Evolutionary conservation across 1,140 invertebrate species (phyloP).

Genomic region (Marisa cornuarietis): DNA sequence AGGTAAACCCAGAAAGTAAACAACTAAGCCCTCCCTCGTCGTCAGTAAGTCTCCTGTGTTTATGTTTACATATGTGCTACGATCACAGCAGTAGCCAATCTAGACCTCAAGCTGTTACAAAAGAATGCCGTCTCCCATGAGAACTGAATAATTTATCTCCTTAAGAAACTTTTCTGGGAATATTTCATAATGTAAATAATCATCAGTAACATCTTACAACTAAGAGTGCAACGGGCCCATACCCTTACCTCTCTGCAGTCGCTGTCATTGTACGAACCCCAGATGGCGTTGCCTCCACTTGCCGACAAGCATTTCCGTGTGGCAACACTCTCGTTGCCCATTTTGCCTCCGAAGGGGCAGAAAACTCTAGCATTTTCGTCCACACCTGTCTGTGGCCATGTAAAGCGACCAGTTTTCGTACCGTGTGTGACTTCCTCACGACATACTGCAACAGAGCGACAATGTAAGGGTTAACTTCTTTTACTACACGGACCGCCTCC

Average conservation of each 20-base stretch:
- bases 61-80: no score
- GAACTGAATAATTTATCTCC: no score
- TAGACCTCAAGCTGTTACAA: no score
- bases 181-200: no score
- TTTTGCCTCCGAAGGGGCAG: constrained; percentile 4
- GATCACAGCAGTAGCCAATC: no score
- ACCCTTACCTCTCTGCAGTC: constrained; percentile 10
- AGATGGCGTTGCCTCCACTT: not conserved
- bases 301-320: not conserved
- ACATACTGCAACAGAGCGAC: not conserved
- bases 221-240: not conserved
- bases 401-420: not conserved
- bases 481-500: no score
- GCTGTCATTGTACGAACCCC: not conserved
- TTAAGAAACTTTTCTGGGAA: no score
- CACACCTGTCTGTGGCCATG: not conserved
- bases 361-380: not conserved
- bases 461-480: no score
- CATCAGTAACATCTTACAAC: not conserved
- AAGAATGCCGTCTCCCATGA: no score
- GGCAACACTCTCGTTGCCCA: not conserved
- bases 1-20: no score
- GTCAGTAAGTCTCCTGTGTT: no score
- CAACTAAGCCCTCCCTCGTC: no score
- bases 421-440: not conserved